phyloP scores from a whole-genome alignment of 2,888 invertebrate species.

The Glaucopsyche alexis region DNA sequence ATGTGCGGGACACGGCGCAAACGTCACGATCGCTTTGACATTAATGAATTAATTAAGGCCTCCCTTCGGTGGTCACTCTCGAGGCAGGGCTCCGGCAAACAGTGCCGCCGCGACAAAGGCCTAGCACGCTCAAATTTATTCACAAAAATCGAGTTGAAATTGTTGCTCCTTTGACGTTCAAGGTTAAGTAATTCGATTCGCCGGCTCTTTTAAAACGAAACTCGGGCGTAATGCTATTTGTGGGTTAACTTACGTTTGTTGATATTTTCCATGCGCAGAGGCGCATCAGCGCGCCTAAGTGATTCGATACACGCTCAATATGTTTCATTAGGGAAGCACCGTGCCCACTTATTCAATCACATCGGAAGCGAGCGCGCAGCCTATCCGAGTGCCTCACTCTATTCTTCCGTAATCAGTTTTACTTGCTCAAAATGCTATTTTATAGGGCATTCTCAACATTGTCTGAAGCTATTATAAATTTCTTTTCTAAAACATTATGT shows the following conservation, averaged over 20 bases:
- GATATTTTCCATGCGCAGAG: constrained; percentile 65
- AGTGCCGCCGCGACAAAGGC: constrained; percentile 62
- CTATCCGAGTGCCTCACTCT: constrained; percentile 59
- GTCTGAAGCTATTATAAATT: constrained; percentile 38
- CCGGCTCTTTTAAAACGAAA: constrained; percentile 75
- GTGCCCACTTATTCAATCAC: constrained; percentile 76
- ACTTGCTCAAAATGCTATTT: constrained; percentile 49
- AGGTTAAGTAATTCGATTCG: constrained; percentile 75
- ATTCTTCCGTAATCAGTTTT: constrained; percentile 72
- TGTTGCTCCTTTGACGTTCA: constrained; percentile 70
- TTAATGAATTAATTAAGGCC: constrained; percentile 51
- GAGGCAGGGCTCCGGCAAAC: constrained; percentile 61
- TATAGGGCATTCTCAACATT: constrained; percentile 45
- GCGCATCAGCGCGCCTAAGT: constrained; percentile 73
- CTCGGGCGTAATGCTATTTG: constrained; percentile 71
- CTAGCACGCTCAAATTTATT: constrained; percentile 64
- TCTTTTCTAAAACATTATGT: neutral
- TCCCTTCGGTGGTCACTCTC: constrained; percentile 50
- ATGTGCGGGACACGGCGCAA: constrained; percentile 40
- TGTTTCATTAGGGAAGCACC: constrained; percentile 75
- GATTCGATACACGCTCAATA: constrained; percentile 79
- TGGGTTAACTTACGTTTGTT: constrained; percentile 73
- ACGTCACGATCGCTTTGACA: constrained; percentile 61
- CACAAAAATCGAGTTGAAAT: constrained; percentile 66
- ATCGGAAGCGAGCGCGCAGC: constrained; percentile 57